These are phyloP conservation scores for Pandemis heparana DNA, from an alignment of 2,888 invertebrate genomes.

Conservation along the genomic window DNA sequence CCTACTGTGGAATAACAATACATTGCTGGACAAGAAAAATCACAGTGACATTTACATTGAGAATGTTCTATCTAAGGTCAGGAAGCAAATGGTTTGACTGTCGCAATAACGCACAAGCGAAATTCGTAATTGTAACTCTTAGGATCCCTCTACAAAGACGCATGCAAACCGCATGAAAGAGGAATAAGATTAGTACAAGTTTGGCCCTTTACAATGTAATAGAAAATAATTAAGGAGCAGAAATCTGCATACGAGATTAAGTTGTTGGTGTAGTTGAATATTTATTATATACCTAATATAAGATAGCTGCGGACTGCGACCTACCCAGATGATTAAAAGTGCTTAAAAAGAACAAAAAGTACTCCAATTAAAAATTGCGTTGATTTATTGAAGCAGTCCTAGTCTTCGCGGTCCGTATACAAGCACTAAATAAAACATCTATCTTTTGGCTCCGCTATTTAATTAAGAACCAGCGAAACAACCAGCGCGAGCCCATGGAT, in stretches of 20 bases:
- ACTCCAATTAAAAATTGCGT: conserved; percentile 10
- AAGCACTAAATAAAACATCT: conserved; percentile 59
- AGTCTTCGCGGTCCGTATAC: not conserved
- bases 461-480: conserved; percentile 73
- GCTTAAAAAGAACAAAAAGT: not conserved
- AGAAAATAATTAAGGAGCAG: not conserved
- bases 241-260: conserved; percentile 1
- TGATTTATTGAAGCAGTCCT: conserved; percentile 12
- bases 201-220: not conserved
- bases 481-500: conserved; percentile 50
- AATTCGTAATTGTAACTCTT: too few relatives aligned
- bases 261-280: not conserved
- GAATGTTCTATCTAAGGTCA: too few relatives aligned
- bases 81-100: too few relatives aligned
- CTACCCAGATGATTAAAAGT: not conserved
- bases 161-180: too few relatives aligned
- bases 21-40: too few relatives aligned
- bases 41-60: too few relatives aligned
- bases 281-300: not conserved
- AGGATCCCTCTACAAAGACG: too few relatives aligned
- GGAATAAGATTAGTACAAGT: not conserved
- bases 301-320: not conserved
- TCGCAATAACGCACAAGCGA: too few relatives aligned
- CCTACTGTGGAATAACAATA: too few relatives aligned
- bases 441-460: conserved; percentile 63